Conservation (phyloP, 2,888 invertebrate genomes). For the Nebria brevicollis region DNA sequence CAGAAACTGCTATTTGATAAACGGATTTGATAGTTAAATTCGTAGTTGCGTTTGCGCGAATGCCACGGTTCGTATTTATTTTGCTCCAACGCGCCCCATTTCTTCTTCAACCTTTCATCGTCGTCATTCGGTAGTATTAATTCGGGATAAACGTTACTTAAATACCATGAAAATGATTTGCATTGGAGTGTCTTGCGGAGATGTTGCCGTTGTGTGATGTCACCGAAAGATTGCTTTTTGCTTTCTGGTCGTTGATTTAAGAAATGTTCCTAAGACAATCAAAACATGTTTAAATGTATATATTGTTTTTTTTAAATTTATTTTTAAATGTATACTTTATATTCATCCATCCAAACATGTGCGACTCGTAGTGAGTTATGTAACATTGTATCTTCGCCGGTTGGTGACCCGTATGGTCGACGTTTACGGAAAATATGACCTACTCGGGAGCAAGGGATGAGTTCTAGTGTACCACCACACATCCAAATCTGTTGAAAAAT, state of each 20-base stretch:
- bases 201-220: slow-evolving; percentile 77
- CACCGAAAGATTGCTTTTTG: slow-evolving; percentile 75
- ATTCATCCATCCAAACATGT: slow-evolving; percentile 97
- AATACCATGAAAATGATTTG: slow-evolving; percentile 87
- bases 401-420: slow-evolving; percentile 88
- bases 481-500: slow-evolving; percentile 81
- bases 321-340: no score
- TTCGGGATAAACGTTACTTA: slow-evolving; percentile 87
- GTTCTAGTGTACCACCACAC: slow-evolving; percentile 92
- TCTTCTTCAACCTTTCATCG: slow-evolving; percentile 67
- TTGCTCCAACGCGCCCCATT: slow-evolving; percentile 71
- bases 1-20: slow-evolving; percentile 79
- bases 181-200: slow-evolving; percentile 81
- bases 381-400: slow-evolving; percentile 87
- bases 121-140: slow-evolving; percentile 73
- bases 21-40: slow-evolving; percentile 77
- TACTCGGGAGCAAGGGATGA: slow-evolving; percentile 94
- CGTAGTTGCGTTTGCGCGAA: slow-evolving; percentile 79
- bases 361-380: slow-evolving; percentile 93
- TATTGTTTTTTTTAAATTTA: not conserved
- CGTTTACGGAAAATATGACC: slow-evolving; percentile 95
- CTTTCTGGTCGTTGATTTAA: slow-evolving; percentile 74
- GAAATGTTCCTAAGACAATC: slow-evolving; percentile 75
- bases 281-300: slow-evolving; percentile 3
- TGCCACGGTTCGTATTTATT: slow-evolving; percentile 85